Percentiles rank a stretch among this genome's conserved stretches.
Evolutionary conservation across 2,113 vertebrate species (phyloP).

Genomic region (Toxostoma redivivum): DNA sequence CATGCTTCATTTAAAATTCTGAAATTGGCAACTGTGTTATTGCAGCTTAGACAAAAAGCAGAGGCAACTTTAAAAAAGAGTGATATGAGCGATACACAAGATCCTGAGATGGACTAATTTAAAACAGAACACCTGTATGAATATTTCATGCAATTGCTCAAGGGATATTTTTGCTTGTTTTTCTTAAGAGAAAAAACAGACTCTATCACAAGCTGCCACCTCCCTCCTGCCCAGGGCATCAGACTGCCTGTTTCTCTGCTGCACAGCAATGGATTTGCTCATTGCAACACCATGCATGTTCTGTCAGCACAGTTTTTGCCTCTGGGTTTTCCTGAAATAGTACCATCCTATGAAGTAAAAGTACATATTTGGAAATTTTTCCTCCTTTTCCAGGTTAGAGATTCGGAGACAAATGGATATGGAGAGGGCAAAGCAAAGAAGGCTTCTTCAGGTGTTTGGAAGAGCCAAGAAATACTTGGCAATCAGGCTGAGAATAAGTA

Average conservation of each 20-base stretch:
- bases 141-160: background rate
- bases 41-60: background rate
- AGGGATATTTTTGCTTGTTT: background rate
- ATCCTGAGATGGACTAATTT: background rate
- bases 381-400: background rate
- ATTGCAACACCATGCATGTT: fast-evolving
- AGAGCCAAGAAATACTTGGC: background rate
- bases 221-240: background rate
- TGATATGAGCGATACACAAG: fast-evolving
- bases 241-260: background rate
- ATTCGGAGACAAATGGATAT: background rate
- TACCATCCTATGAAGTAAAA: background rate
- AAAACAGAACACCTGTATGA: background rate
- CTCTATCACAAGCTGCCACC: background rate
- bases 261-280: background rate
- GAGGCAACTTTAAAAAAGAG: background rate
- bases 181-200: background rate
- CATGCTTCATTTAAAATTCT: background rate
- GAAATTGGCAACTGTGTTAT: background rate
- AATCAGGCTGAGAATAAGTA: background rate
- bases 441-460: background rate
- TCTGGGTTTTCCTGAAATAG: background rate
- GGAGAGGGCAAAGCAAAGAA: background rate
- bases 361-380: background rate
- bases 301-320: background rate